Conservation (phyloP, 1,140 invertebrate species). For the Eriocheir sinensis region DNA sequence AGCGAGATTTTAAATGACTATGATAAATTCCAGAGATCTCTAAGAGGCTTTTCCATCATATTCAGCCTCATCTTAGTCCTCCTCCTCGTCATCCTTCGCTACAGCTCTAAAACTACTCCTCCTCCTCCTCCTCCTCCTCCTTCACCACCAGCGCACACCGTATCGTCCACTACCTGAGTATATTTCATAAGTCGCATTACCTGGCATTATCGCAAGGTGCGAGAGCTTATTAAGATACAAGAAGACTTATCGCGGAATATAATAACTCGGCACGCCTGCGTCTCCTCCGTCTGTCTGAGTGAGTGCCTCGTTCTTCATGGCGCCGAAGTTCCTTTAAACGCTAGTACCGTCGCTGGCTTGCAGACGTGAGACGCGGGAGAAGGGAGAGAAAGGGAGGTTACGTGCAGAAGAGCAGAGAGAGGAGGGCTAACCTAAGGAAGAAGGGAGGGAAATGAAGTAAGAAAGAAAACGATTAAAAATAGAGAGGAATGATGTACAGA, state of each 20-base stretch:
- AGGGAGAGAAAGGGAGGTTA: background rate
- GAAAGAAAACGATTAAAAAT: background rate
- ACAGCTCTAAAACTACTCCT: too few species aligned
- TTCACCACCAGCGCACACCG: too few species aligned
- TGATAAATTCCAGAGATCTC: background rate
- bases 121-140: background rate
- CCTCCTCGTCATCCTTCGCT: background rate
- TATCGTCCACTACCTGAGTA: background rate
- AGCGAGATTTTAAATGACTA: background rate
- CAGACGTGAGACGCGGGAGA: background rate
- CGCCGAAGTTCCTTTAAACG: background rate
- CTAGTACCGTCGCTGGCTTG: background rate
- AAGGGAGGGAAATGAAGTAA: background rate
- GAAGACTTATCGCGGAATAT: background rate
- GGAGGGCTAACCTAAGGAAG: background rate
- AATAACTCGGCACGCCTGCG: background rate
- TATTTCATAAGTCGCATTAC: background rate
- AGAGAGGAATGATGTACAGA: too few species aligned
- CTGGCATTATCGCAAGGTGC: background rate
- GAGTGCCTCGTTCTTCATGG: background rate
- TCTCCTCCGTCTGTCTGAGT: background rate
- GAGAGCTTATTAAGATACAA: conserved; percentile 15
- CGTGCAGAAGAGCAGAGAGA: background rate
- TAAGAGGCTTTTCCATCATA: background rate
- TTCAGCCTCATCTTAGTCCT: background rate